Conservation (phyloP, 35 echinoderm and acorn worm species). For the Patiria miniata region DNA sequence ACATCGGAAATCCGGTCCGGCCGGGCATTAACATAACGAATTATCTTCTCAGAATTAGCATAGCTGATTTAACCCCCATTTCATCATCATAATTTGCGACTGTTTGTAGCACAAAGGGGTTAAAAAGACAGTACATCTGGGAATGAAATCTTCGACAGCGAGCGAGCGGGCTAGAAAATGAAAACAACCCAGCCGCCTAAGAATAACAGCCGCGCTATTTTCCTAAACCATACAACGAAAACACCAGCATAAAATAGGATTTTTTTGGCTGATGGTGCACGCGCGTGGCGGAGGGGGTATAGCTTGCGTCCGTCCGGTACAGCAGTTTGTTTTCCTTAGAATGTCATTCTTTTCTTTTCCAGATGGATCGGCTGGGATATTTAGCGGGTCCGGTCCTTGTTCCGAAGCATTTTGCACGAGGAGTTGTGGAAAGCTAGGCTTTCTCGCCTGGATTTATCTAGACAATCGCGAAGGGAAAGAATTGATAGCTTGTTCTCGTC, state of each 20-base stretch:
- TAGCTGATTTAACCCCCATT: slow-evolving; percentile 14
- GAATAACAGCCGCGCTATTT: slow-evolving; percentile 28
- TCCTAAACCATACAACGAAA: slow-evolving; percentile 33
- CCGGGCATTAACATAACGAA: slow-evolving; percentile 16
- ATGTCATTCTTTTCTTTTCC: slow-evolving; percentile 31
- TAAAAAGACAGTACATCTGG: slow-evolving; percentile 28
- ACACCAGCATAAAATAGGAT: slow-evolving; percentile 28
- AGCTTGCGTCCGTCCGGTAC: not conserved
- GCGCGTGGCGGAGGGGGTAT: not conserved
- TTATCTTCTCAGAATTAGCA: slow-evolving; percentile 6
- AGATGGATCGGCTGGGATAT: slow-evolving; percentile 13
- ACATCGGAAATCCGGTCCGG: slow-evolving; percentile 3
- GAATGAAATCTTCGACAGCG: slow-evolving; percentile 8
- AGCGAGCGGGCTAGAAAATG: slow-evolving; percentile 21
- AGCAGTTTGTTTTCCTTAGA: slow-evolving; percentile 7
- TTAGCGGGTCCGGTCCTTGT: not conserved
- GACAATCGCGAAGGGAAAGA: too few species aligned
- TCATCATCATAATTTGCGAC: slow-evolving; percentile 31
- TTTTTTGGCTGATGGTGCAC: slow-evolving; percentile 18
- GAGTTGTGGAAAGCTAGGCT: not conserved
- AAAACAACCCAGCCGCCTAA: slow-evolving; percentile 13
- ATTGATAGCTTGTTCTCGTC: too few species aligned
- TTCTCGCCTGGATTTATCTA: too few species aligned
- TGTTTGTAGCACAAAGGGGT: slow-evolving; percentile 25
- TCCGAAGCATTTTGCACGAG: not conserved